These are phyloP conservation scores for Arctopsyche grandis DNA, from an alignment of 1,140 invertebrate genomes.

Conservation along the genomic window DNA sequence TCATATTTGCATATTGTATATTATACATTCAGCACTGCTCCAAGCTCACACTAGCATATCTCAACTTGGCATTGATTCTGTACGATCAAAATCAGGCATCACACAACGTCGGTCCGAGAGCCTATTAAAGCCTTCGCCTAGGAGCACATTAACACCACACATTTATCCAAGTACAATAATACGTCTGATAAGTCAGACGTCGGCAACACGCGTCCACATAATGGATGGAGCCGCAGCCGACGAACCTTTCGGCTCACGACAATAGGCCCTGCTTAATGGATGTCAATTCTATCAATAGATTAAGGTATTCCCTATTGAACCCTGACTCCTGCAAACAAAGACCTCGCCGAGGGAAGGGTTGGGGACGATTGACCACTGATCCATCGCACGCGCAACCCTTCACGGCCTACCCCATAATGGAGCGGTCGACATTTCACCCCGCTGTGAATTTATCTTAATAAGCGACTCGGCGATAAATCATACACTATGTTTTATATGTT, in stretches of 20 bases:
- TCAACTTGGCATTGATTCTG: too few species aligned
- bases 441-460: too few species aligned
- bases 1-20: too few species aligned
- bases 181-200: conserved; percentile 32
- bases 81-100: too few species aligned
- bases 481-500: too few species aligned
- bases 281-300: conserved; percentile 43
- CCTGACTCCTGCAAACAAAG: conserved; percentile 28
- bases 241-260: conserved; percentile 30
- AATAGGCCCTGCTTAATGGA: conserved; percentile 32
- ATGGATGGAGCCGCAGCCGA: conserved; percentile 24
- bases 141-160: conserved; percentile 24
- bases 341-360: neutral
- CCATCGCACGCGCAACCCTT: conserved; percentile 22
- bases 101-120: too few species aligned
- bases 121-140: too few species aligned
- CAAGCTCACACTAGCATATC: too few species aligned
- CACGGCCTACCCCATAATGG: neutral
- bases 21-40: too few species aligned
- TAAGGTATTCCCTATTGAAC: conserved; percentile 38
- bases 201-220: neutral
- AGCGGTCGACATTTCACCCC: too few species aligned
- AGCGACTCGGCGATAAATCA: too few species aligned
- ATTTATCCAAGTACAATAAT: conserved; percentile 26
- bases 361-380: conserved; percentile 35